A percentile compares a stretch with the other conserved stretches of the same genome.
Evolutionary conservation across 2,113 vertebrate species (phyloP).

Genomic region (Cranoglanis bouderius): DNA sequence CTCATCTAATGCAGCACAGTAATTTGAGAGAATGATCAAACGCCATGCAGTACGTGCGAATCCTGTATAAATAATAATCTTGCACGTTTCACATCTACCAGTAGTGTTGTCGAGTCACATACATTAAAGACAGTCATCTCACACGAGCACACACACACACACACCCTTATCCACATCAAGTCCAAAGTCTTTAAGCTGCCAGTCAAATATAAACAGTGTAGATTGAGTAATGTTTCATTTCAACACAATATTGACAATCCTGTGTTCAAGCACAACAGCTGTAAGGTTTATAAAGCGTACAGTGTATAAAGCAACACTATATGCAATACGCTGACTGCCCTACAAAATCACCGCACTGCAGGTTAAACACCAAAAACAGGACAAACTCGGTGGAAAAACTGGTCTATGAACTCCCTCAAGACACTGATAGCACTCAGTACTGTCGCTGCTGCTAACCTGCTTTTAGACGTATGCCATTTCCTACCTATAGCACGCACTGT

Average conservation of each 20-base stretch:
- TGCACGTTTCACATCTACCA: background rate
- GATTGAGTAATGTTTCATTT: background rate
- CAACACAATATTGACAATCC: background rate
- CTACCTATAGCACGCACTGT: background rate
- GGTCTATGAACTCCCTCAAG: background rate
- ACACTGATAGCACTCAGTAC: background rate
- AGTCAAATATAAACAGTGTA: background rate
- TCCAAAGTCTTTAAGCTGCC: conserved; percentile 6
- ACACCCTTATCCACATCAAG: background rate
- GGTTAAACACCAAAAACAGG: background rate
- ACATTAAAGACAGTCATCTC: background rate
- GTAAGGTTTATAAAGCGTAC: no score
- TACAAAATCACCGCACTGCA: background rate
- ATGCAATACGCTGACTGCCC: no score
- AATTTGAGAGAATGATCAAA: background rate
- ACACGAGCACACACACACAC: background rate
- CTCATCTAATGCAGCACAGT: background rate
- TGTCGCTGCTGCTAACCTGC: background rate
- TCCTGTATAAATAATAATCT: background rate
- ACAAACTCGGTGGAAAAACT: background rate
- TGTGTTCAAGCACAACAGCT: no score
- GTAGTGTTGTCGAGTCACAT: background rate
- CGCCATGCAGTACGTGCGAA: background rate
- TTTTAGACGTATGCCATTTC: background rate
- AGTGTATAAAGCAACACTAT: no score